Percentiles rank a stretch among this genome's conserved stretches.
These are phyloP conservation scores for Hyposmocoma kahamanoa DNA, from an alignment of 1,140 invertebrate genomes.

Conservation along the genomic window DNA sequence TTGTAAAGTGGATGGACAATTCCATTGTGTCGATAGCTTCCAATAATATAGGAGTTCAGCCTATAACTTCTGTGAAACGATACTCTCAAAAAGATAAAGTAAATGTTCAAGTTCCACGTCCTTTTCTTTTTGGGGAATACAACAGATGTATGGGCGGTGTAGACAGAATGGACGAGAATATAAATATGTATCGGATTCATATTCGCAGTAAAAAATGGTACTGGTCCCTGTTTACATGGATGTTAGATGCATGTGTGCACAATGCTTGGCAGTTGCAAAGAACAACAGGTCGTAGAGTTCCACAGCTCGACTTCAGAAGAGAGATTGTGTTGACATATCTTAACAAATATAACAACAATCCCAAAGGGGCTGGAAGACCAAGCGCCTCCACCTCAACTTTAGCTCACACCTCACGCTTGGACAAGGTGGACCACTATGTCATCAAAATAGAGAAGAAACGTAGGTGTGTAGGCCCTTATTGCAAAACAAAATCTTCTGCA, in stretches of 20 bases:
- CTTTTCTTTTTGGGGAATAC: neutral
- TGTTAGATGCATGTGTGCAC: slow-evolving; percentile 1
- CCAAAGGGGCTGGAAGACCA: neutral
- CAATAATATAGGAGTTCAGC: neutral
- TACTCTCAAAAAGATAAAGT: neutral
- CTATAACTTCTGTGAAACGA: neutral
- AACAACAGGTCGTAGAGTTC: neutral
- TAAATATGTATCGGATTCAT: slow-evolving; percentile 1
- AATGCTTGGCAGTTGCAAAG: slow-evolving; percentile 1
- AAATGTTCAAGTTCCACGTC: neutral
- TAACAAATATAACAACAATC: neutral
- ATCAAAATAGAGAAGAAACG: too few species aligned
- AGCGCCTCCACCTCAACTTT: too few species aligned
- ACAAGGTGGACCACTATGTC: too few species aligned
- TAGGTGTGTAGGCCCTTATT: too few species aligned
- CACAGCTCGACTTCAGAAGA: neutral
- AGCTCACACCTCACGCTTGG: too few species aligned
- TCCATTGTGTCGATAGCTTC: neutral
- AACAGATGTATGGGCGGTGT: neutral
- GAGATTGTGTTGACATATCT: neutral
- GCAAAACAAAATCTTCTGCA: too few species aligned
- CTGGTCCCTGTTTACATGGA: neutral
- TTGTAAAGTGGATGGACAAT: neutral
- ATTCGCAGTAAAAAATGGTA: neutral
- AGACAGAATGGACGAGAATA: neutral